Evolutionary conservation across 30 jellyfish, hydroid and myxozoan species (phyloP).

Genomic region (Rhopilema esculentum): DNA sequence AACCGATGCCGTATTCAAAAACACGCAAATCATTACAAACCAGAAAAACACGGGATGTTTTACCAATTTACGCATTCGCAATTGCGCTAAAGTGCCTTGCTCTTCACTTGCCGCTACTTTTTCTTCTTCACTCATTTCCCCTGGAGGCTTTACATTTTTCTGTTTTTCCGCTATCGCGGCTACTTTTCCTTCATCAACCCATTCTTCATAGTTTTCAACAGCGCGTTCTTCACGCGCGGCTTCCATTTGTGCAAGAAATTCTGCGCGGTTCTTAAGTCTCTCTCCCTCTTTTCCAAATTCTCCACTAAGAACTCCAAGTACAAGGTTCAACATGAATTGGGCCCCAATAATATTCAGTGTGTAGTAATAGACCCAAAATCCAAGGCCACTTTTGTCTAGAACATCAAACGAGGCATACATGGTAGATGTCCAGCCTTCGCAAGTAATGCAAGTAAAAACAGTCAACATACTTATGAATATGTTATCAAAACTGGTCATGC

Average conservation of each 20-base stretch:
- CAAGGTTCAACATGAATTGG: constrained; percentile 93
- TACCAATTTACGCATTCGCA: constrained; percentile 68
- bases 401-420: constrained; percentile 89
- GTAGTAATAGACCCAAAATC: constrained; percentile 75
- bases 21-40: constrained; percentile 81
- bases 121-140: constrained; percentile 51
- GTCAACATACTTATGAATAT: constrained; percentile 79
- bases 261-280: constrained; percentile 81
- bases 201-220: constrained; percentile 75
- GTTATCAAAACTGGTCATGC: constrained; percentile 84
- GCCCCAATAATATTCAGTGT: constrained; percentile 81
- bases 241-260: constrained; percentile 70
- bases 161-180: constrained; percentile 53
- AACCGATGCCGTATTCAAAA: constrained; percentile 76
- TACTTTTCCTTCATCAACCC: constrained; percentile 83
- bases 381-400: constrained; percentile 54
- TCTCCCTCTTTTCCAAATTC: constrained; percentile 92
- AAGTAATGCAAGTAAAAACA: constrained; percentile 83
- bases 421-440: constrained; percentile 94
- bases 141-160: constrained; percentile 49
- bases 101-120: constrained; percentile 54
- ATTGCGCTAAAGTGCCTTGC: constrained; percentile 25
- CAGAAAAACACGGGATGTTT: constrained; percentile 79
- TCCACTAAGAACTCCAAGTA: constrained; percentile 91
- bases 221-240: constrained; percentile 76